These are phyloP conservation scores for Dicyrtomina minuta DNA, from an alignment of 2,888 invertebrate genomes.

Conservation along the genomic window DNA sequence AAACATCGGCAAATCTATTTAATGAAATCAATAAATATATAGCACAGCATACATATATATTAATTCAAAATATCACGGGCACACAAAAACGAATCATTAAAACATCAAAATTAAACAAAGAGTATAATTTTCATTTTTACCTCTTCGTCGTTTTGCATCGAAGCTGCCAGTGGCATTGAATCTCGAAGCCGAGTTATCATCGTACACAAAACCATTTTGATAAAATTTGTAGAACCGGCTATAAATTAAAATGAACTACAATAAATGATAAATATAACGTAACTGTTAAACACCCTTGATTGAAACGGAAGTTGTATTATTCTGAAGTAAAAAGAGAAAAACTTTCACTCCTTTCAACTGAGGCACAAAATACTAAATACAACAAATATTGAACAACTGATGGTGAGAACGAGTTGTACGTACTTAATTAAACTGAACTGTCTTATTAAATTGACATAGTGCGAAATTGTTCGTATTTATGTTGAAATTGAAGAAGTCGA, in stretches of 20 bases:
- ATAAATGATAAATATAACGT: not conserved
- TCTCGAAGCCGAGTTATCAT: constrained; percentile 96
- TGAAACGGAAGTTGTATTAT: too few species aligned
- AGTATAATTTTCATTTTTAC: constrained; percentile 60
- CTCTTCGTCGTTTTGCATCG: constrained; percentile 98
- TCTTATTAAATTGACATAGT: too few species aligned
- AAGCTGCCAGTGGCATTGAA: constrained; percentile 91
- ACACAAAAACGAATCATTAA: not conserved
- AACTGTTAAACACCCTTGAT: not conserved
- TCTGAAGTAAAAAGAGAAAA: too few species aligned
- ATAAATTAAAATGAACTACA: not conserved
- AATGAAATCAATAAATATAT: too few species aligned
- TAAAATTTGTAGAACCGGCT: constrained; percentile 5
- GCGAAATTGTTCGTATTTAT: not conserved
- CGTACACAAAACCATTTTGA: constrained; percentile 90
- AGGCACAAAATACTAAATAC: too few species aligned
- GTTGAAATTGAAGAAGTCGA: not conserved
- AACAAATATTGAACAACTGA: too few species aligned
- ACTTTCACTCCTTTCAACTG: too few species aligned
- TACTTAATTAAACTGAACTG: too few species aligned
- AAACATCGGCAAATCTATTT: too few species aligned
- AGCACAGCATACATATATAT: too few species aligned
- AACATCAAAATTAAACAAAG: not conserved
- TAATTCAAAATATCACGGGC: not conserved
- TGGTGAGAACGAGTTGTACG: too few species aligned